phyloP scores from a whole-genome alignment of 2,113 vertebrate genomes.

The Dolichallabes microphthalmus region DNA sequence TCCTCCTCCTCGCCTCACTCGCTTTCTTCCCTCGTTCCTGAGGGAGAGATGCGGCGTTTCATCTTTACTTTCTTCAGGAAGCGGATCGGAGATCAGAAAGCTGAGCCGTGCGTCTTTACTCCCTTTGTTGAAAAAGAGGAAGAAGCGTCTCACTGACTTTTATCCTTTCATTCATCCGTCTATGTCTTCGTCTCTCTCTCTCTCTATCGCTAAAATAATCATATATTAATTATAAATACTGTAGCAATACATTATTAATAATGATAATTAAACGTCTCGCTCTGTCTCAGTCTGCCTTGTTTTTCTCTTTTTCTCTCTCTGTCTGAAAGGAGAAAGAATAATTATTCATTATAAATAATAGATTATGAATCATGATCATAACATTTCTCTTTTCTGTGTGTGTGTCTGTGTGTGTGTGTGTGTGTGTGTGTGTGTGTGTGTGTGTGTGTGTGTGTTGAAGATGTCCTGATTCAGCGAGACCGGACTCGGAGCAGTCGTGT shows the following conservation, averaged over 20 bases:
- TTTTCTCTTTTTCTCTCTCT: conserved; percentile 47
- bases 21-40: background rate
- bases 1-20: background rate
- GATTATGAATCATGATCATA: background rate
- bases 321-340: background rate
- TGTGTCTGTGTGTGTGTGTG: conserved; percentile 32
- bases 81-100: background rate
- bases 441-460: conserved; percentile 62
- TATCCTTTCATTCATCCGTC: background rate
- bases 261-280: too few species aligned
- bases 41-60: background rate
- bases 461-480: conserved; percentile 85
- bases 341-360: background rate
- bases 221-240: too few species aligned
- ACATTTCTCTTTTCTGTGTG: background rate
- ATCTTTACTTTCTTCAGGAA: background rate
- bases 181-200: background rate
- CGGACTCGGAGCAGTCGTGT: conserved; percentile 76
- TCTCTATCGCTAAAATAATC: too few species aligned
- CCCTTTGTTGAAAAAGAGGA: background rate
- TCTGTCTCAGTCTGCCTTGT: conserved; percentile 40
- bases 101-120: background rate
- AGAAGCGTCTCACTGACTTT: background rate
- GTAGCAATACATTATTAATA: too few species aligned
- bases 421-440: conserved; percentile 15